These are phyloP conservation scores for Peromyscus attwateri DNA, from an alignment of 2,797 vertebrate species.

Conservation along the genomic window DNA sequence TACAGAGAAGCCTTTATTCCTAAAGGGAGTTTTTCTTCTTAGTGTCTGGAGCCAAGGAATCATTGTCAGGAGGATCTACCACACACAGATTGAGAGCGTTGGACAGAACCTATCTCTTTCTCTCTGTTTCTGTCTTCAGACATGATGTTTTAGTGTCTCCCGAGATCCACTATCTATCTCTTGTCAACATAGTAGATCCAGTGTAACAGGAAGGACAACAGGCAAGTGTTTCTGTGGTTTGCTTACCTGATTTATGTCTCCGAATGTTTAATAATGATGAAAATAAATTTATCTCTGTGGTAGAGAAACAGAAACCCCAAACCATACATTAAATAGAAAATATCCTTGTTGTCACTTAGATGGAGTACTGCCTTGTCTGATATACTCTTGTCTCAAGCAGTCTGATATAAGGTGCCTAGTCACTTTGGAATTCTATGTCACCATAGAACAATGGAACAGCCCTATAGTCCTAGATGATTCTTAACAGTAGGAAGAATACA, in stretches of 20 bases:
- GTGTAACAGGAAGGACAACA: neutral
- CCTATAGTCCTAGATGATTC: neutral
- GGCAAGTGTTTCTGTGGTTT: neutral
- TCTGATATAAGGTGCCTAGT: neutral
- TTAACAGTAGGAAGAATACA: neutral
- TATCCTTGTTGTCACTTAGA: neutral
- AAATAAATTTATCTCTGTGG: neutral
- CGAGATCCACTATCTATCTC: neutral
- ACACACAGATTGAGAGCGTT: neutral
- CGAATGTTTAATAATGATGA: neutral
- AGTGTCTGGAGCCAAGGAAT: neutral
- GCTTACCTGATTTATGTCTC: neutral
- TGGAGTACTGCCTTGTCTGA: neutral
- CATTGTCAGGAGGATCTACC: neutral
- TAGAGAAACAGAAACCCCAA: neutral
- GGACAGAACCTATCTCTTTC: neutral
- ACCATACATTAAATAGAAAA: neutral
- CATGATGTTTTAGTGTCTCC: neutral
- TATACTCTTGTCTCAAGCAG: neutral
- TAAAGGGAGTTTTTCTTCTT: neutral
- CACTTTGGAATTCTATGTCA: neutral
- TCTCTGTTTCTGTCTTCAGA: neutral
- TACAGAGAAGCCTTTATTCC: neutral
- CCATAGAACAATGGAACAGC: neutral
- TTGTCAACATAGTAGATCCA: neutral